Evolutionary conservation across 1,140 invertebrate species (phyloP), one percentile per base, ranked within the genome.

Genomic region (Megalopta genalis): DNA sequence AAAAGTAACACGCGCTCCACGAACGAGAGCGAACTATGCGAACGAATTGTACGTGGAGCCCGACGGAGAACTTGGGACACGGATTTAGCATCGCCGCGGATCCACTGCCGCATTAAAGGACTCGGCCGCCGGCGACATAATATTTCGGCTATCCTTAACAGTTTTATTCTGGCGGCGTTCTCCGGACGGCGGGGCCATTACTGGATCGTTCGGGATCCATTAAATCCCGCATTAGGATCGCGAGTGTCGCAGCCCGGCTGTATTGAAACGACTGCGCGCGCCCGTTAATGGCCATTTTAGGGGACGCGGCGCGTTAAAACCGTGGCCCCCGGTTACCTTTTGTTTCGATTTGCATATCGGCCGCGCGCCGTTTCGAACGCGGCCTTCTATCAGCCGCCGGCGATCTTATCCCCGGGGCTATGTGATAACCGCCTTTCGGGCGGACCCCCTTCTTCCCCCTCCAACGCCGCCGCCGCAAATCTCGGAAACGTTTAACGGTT

Each of bases 401-500:
- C 54, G 71, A 79, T 79, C 63, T 79, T 79, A 74, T 79, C 77
- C 10, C 4, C 0, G 32, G 54, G 18, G 21, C 3, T 32, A 1
- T 32, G 1, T 54, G 73, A 83, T 63, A 74, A 69, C 52, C 60
- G 67, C 37, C 57, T 80, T 62, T 69, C 69, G 65, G 65, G 49
- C 62, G n/a, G n/a, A n/a, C n/a, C n/a, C n/a, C n/a, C n/a, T n/a
- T n/a, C n/a, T n/a, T n/a, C n/a, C n/a, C n/a, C 16, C 59, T 21
- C 32, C 14, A 7, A 16, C 10, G 49, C 16, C 18, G 23, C 25
- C 60, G 23, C 66, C 64, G 67, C 64, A 81, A 81, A 86, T 86
- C 71, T 63, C 75, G 42, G 57, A 21, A 77, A 70, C 32, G 66
- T 75, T 84, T 70, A 84, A 84, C 62, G 37, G 25, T 82, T 74